A percentile compares a stretch with the other conserved stretches of the same genome.
Conservation (phyloP, 2,888 invertebrate species). For the Apamea epomidion region DNA sequence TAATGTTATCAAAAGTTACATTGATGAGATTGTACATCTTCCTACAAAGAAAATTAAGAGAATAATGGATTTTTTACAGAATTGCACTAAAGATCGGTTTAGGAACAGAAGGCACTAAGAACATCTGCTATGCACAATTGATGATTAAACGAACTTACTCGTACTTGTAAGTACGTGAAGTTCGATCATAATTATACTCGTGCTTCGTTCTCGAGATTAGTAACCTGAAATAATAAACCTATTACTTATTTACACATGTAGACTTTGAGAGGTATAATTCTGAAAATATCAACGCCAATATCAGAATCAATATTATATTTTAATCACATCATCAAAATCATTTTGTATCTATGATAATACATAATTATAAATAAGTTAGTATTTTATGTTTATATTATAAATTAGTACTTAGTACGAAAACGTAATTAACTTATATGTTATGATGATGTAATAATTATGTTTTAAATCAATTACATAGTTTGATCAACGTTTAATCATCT, state of each 20-base stretch:
- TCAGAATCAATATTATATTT: neutral
- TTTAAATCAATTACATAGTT: neutral
- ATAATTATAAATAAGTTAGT: neutral
- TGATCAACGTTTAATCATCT: neutral
- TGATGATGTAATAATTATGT: too few relatives aligned
- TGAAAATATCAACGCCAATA: conserved; percentile 1
- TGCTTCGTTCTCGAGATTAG: conserved; percentile 2
- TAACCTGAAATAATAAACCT: conserved; percentile 1
- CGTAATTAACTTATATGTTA: too few relatives aligned
- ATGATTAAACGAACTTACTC: too few relatives aligned
- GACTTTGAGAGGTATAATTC: neutral
- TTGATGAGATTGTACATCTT: conserved; percentile 66
- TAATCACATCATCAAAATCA: conserved; percentile 2
- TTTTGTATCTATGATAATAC: neutral
- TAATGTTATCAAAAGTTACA: conserved; percentile 72
- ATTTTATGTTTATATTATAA: neutral
- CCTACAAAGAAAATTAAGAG: conserved; percentile 57
- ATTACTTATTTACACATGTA: neutral
- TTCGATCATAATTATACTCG: neutral
- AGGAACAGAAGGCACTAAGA: conserved; percentile 58
- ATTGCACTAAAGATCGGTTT: conserved; percentile 47
- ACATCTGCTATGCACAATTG: neutral
- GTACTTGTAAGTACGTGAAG: too few relatives aligned
- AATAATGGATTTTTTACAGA: conserved; percentile 55
- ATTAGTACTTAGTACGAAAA: too few relatives aligned